Conservation (phyloP, 2,888 invertebrate genomes). For the Spodoptera littoralis region DNA sequence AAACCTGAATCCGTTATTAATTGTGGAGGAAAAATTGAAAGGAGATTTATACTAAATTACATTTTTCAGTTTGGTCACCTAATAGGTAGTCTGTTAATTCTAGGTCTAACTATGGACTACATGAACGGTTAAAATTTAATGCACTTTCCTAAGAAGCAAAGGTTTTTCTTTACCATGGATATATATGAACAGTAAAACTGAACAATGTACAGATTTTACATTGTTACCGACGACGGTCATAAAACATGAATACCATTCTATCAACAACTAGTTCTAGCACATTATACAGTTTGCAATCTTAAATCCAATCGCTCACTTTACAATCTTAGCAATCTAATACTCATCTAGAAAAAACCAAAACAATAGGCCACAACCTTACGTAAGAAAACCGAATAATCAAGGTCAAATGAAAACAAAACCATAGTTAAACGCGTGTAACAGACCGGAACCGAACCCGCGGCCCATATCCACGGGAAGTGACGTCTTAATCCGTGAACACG, state of each 20-base stretch:
- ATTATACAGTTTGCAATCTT: conserved; percentile 21
- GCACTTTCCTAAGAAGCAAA: too few species aligned
- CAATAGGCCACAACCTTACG: conserved; percentile 64
- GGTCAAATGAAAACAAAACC: conserved; percentile 82
- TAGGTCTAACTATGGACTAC: too few species aligned
- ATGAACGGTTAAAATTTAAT: too few species aligned
- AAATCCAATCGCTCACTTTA: conserved; percentile 35
- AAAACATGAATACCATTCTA: conserved; percentile 8
- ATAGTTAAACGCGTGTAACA: conserved; percentile 76
- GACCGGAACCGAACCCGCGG: conserved; percentile 76
- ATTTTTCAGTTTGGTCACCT: too few species aligned
- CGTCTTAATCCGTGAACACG: conserved; percentile 64
- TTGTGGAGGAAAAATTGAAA: too few species aligned
- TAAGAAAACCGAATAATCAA: conserved; percentile 70
- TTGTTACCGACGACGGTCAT: conserved; percentile 12
- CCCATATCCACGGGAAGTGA: conserved; percentile 80
- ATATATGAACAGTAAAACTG: too few species aligned
- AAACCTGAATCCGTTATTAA: too few species aligned
- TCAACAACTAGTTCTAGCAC: conserved; percentile 6
- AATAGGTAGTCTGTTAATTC: too few species aligned
- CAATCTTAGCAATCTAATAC: conserved; percentile 40
- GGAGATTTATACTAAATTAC: too few species aligned
- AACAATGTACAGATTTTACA: conserved; percentile 5
- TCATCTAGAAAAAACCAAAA: conserved; percentile 50
- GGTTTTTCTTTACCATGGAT: too few species aligned